These are phyloP conservation scores for Sicus ferrugineus DNA, from an alignment of 2,888 invertebrate genomes.

Conservation along the genomic window DNA sequence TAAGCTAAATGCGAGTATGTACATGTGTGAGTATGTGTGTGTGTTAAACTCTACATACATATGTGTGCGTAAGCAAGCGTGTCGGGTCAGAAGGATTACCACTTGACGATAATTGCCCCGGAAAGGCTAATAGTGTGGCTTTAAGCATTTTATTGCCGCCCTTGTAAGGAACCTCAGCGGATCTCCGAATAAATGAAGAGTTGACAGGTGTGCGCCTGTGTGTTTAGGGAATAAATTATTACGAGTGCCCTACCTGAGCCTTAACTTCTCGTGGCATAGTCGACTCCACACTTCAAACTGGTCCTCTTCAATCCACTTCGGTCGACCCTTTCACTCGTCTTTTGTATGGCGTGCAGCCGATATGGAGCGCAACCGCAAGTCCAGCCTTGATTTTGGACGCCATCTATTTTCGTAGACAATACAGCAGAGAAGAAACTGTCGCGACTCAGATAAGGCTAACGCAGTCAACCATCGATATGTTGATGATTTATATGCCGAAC, in stretches of 20 bases:
- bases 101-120: slow-evolving; percentile 24
- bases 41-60: no score
- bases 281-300: neutral
- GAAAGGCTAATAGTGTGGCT: slow-evolving; percentile 12
- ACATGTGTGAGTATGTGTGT: neutral
- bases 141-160: slow-evolving; percentile 27
- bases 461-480: slow-evolving; percentile 26
- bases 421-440: slow-evolving; percentile 4
- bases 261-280: slow-evolving; percentile 2
- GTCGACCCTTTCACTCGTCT: neutral
- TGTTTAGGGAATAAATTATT: slow-evolving; percentile 23
- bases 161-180: neutral
- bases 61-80: no score
- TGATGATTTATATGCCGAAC: slow-evolving; percentile 1
- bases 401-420: slow-evolving; percentile 21
- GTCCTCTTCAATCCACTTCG: neutral
- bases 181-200: no score
- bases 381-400: slow-evolving; percentile 7
- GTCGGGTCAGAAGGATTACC: neutral
- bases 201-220: neutral
- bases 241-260: slow-evolving; percentile 1
- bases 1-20: neutral
- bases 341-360: slow-evolving; percentile 3
- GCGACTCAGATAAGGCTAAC: slow-evolving; percentile 21
- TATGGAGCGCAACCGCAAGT: neutral